These are phyloP conservation scores for Neodiprion lecontei DNA, from an alignment of 1,140 invertebrate species.

Conservation along the genomic window DNA sequence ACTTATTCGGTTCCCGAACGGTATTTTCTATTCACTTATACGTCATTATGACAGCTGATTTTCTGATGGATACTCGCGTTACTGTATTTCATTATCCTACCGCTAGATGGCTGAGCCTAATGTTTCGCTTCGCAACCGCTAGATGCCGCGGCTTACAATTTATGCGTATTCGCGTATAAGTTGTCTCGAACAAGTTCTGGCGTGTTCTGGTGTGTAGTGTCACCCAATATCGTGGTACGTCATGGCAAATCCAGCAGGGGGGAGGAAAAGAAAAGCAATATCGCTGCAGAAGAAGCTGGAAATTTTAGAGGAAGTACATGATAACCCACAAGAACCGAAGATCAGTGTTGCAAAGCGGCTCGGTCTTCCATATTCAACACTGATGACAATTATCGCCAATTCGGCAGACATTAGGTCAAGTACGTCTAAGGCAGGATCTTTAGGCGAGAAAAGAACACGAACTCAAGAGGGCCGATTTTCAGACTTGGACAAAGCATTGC, in stretches of 20 bases:
- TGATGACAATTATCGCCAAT: background rate
- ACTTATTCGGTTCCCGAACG: too few species aligned
- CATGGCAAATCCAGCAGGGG: background rate
- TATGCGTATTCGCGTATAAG: background rate
- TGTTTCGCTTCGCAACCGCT: too few species aligned
- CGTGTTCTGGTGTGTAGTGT: background rate
- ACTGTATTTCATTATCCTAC: too few species aligned
- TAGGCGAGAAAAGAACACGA: conserved; percentile 11
- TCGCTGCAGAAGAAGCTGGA: background rate
- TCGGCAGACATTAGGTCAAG: background rate
- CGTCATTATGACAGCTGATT: too few species aligned
- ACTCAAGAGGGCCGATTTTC: conserved; percentile 22
- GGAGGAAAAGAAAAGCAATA: background rate
- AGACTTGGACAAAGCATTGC: conserved; percentile 30
- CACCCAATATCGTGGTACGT: background rate
- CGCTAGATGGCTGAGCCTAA: too few species aligned
- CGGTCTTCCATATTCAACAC: background rate
- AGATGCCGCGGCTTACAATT: background rate
- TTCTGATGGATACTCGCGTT: too few species aligned
- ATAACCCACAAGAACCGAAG: background rate
- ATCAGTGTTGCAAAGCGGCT: conserved; percentile 3
- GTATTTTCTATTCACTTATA: too few species aligned
- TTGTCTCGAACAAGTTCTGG: background rate
- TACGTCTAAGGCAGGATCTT: background rate
- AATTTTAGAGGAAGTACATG: background rate